Conservation (phyloP, 2,888 invertebrate genomes). For the Eupithecia insigniata region DNA sequence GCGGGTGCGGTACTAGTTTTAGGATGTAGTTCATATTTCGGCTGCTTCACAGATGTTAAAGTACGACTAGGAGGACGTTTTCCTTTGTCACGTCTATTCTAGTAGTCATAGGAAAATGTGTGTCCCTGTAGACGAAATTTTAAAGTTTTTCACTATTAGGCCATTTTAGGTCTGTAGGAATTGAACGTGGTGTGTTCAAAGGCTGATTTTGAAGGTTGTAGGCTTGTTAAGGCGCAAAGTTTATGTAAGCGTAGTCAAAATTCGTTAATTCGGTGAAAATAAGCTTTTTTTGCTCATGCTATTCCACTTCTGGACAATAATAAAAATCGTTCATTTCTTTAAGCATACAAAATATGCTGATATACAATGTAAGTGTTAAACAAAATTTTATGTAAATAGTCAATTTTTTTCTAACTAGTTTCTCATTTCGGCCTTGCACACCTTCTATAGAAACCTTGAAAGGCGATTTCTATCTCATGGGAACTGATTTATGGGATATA, state of each 20-base stretch:
- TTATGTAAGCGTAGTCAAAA: background rate
- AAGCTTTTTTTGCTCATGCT: background rate
- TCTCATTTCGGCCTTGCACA: no score
- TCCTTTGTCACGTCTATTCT: background rate
- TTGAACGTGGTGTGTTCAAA: conserved; percentile 13
- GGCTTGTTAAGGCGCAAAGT: background rate
- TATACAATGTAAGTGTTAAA: no score
- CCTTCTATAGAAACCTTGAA: no score
- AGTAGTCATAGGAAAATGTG: background rate
- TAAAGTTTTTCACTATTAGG: background rate
- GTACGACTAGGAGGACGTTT: background rate
- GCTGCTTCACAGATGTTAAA: background rate
- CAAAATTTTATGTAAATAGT: no score
- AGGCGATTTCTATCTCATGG: no score
- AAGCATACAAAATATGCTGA: background rate
- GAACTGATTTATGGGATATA: no score
- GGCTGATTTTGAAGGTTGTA: conserved; percentile 34
- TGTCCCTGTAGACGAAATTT: background rate
- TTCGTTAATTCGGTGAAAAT: background rate
- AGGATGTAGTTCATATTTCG: background rate
- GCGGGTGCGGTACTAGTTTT: background rate
- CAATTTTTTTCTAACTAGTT: no score
- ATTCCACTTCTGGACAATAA: background rate
- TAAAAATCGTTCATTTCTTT: background rate
- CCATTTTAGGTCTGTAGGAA: background rate